Conservation (phyloP, 2,113 vertebrate species). For the Sturnus vulgaris region DNA sequence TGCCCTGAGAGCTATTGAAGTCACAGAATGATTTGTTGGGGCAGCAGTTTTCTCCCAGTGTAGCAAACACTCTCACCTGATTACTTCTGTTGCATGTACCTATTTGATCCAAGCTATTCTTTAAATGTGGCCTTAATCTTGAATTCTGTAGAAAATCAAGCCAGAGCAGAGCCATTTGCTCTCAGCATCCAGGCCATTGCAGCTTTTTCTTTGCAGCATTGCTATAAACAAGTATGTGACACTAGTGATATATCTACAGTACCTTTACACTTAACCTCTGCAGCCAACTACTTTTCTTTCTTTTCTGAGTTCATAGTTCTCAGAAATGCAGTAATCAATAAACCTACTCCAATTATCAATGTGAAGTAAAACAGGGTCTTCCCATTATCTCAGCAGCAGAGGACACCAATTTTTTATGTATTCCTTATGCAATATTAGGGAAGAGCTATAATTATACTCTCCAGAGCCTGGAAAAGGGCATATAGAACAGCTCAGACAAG, state of each 20-base stretch:
- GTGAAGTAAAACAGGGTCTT: not conserved
- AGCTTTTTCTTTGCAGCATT: not conserved
- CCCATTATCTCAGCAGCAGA: not conserved
- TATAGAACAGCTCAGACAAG: not conserved
- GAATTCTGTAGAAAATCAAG: not conserved
- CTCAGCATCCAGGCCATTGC: not conserved
- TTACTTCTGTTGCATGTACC: not conserved
- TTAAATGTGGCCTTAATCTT: not conserved
- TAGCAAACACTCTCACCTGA: not conserved
- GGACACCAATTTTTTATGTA: not conserved
- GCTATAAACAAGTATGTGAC: not conserved
- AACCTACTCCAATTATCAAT: not conserved
- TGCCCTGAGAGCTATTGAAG: not conserved
- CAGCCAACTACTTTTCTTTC: not conserved
- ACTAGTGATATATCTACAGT: not conserved
- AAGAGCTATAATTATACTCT: not conserved
- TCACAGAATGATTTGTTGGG: not conserved
- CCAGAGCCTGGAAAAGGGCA: not conserved
- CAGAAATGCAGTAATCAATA: not conserved
- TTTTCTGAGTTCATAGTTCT: not conserved
- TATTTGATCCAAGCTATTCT: not conserved
- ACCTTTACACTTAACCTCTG: not conserved
- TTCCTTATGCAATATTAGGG: not conserved
- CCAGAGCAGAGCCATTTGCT: not conserved
- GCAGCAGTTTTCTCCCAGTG: not conserved